Evolutionary conservation across 2,797 vertebrate species (phyloP), one percentile per base, ranked within the genome.

Genomic region (Myotis pilosus): DNA sequence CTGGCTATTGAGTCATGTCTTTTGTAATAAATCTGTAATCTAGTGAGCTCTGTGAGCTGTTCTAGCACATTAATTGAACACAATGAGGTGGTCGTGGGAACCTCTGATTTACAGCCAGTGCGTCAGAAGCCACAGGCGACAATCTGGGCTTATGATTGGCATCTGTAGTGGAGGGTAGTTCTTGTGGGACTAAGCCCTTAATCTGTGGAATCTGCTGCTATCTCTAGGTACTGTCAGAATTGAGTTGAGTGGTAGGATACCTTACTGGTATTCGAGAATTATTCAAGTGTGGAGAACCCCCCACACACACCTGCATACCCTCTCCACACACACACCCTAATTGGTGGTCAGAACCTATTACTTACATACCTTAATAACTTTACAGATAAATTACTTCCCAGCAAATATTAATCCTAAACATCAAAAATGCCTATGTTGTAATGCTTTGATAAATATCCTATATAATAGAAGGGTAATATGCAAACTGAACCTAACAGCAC

Each of bases 391-490:
- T 94, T 79, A 47, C 17, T 64, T 90, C 30, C 51, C 36, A 57
- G 60, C 8, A 84, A 80, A 88, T 80, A 80, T 57, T 83, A 86
- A 95, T 36, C 19, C 3, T 69, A 51, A 92, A 66, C 6, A 64
- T 75, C 4, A 81, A 94, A 66, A 83, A 79, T 69, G 41, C 41
- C 25, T 44, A 23, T 38, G 44, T 49, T 91, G 57, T 55, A 15
- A 95, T n/a, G 25, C 44, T 92, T 87, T 94, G 28, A 91, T 80
- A 62, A 80, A 80, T 41, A 87, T 81, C 44, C 44, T 44, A 44
- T 44, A 44, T 44, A 44, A 44, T 44, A 44, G 11, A 44, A 44
- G 41, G 41, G 41, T 44, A 44, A 44, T 44, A 44, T 44, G 44
- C 44, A 44, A 44, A 44, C 11, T 44, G 44, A 44, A 10, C 10